These are phyloP conservation scores for Lepeophtheirus salmonis DNA, from an alignment of 1,140 invertebrate species.

Conservation along the genomic window DNA sequence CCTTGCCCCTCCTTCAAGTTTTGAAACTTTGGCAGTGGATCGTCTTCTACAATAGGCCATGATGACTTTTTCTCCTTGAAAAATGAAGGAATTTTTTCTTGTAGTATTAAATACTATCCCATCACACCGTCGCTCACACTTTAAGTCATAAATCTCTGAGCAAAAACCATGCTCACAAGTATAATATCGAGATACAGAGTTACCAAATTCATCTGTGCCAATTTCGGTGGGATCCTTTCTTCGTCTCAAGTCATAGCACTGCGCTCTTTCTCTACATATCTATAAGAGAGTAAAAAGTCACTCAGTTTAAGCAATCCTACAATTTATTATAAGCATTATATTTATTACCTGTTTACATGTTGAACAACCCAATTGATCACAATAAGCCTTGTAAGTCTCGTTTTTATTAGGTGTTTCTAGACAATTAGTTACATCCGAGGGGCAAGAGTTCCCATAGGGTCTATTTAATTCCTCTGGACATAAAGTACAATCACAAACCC, in stretches of 20 bases:
- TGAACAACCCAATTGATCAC: neutral
- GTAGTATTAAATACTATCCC: neutral
- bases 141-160: conserved; percentile 15
- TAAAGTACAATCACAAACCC: neutral
- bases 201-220: conserved; percentile 12
- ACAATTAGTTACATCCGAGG: neutral
- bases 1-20: neutral
- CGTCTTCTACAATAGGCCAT: neutral
- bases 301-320: no score
- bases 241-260: conserved; percentile 6
- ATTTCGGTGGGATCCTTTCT: conserved; percentile 12
- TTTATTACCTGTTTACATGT: neutral
- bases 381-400: neutral
- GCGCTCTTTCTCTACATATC: neutral
- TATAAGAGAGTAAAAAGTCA: neutral
- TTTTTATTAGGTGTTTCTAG: neutral
- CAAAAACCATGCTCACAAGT: conserved; percentile 5
- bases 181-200: conserved; percentile 12
- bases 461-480: neutral
- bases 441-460: neutral
- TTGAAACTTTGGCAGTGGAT: neutral
- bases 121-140: conserved; percentile 10
- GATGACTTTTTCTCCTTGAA: conserved; percentile 10
- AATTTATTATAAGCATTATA: no score
- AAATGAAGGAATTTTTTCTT: conserved; percentile 5